These are phyloP conservation scores for Eueides isabella DNA, from an alignment of 1,140 invertebrate species.

Conservation along the genomic window DNA sequence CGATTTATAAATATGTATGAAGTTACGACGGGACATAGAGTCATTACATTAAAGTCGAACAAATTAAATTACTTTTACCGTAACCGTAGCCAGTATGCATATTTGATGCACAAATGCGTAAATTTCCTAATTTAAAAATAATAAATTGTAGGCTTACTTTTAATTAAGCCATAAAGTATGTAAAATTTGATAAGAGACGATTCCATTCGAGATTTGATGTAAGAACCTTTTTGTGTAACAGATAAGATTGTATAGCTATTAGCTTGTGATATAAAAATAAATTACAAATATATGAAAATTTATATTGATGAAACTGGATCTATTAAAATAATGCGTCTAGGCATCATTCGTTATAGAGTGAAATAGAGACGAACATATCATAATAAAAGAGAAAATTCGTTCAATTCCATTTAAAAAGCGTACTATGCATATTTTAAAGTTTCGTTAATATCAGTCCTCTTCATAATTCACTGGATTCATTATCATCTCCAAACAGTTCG, in stretches of 20 bases:
- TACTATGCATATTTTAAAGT: not conserved
- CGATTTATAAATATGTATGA: constrained; percentile 14
- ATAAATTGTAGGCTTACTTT: not conserved
- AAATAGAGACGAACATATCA: not conserved
- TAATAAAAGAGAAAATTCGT: not conserved
- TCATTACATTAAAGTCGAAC: not conserved
- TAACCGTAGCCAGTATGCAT: not conserved
- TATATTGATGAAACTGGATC: not conserved
- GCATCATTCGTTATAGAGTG: not conserved
- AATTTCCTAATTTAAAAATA: not conserved
- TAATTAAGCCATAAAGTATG: not conserved
- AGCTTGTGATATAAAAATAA: not conserved
- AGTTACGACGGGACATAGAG: not conserved
- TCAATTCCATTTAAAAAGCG: not conserved
- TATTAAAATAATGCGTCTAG: not conserved
- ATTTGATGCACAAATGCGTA: not conserved
- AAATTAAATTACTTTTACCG: not conserved
- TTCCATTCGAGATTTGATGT: not conserved
- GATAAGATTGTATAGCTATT: not conserved
- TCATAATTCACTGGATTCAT: no score
- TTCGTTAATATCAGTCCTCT: not conserved
- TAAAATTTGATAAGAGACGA: not conserved
- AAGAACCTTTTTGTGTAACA: not conserved
- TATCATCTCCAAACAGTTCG: no score
- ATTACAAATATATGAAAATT: not conserved